These are phyloP conservation scores for Sternotherus odoratus DNA, from an alignment of 2,797 vertebrate species.

Conservation along the genomic window DNA sequence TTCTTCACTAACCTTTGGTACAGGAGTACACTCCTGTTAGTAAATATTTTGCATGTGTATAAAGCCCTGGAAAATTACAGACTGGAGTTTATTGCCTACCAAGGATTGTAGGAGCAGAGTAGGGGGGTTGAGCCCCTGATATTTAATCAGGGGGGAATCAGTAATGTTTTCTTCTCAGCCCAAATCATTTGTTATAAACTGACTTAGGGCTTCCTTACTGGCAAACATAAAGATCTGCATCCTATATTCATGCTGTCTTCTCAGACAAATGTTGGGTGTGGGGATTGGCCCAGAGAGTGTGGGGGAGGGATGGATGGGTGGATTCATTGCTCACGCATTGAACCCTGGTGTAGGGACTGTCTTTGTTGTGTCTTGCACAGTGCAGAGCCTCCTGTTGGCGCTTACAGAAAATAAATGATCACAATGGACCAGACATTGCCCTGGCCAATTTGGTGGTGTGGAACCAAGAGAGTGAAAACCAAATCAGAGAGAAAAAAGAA, in stretches of 20 bases:
- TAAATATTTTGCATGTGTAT: not conserved
- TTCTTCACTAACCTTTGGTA: not conserved
- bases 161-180: not conserved
- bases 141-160: slow-evolving; percentile 10
- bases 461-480: not conserved
- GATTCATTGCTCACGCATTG: not conserved
- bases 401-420: not conserved
- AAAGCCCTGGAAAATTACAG: slow-evolving; percentile 4
- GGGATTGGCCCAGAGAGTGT: not conserved
- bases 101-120: not conserved
- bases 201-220: not conserved
- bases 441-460: not conserved
- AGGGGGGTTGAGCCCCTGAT: not conserved
- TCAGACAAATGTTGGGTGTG: not conserved
- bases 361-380: not conserved
- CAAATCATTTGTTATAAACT: not conserved
- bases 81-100: slow-evolving; percentile 1
- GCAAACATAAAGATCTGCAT: not conserved
- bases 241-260: not conserved
- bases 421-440: not conserved
- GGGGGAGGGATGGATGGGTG: not conserved
- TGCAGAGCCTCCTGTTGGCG: not conserved
- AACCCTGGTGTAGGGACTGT: not conserved
- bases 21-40: not conserved
- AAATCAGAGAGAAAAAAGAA: not conserved